Conservation (phyloP, 2,888 invertebrate species). For the Chrysomela aeneicollis region DNA sequence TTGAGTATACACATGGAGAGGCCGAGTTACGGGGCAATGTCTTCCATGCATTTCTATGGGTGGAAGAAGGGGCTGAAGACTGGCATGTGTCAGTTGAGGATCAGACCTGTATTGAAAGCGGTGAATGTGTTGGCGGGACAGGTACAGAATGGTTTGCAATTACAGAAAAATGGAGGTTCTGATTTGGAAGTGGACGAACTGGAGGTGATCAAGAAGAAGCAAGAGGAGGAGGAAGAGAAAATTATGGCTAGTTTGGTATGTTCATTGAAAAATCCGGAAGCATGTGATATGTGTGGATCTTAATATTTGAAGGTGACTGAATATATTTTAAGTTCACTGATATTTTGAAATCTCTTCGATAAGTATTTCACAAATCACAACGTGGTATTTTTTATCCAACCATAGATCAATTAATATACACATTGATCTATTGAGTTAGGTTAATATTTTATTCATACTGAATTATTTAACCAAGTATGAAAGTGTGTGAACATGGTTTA, state of each 20-base stretch:
- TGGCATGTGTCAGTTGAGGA: slow-evolving; percentile 97
- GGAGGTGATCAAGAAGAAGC: slow-evolving; percentile 36
- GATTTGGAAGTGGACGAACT: slow-evolving; percentile 21
- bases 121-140: not conserved
- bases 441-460: too few species aligned
- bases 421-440: too few species aligned
- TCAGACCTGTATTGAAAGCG: slow-evolving; percentile 75
- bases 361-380: not conserved
- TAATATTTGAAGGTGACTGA: slow-evolving; percentile 57
- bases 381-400: too few species aligned
- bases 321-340: not conserved
- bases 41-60: slow-evolving; percentile 98
- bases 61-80: slow-evolving; percentile 98
- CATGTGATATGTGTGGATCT: slow-evolving; percentile 87
- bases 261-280: slow-evolving; percentile 87
- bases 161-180: not conserved
- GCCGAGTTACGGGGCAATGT: slow-evolving; percentile 91
- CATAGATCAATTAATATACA: too few species aligned
- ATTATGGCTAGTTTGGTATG: slow-evolving; percentile 83
- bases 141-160: not conserved
- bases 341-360: too few species aligned
- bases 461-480: too few species aligned
- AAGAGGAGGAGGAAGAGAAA: slow-evolving; percentile 56
- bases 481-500: too few species aligned
- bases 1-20: slow-evolving; percentile 97